Evolutionary conservation across 2,113 vertebrate genomes (phyloP).

Genomic region (Seriola quinqueradiata): DNA sequence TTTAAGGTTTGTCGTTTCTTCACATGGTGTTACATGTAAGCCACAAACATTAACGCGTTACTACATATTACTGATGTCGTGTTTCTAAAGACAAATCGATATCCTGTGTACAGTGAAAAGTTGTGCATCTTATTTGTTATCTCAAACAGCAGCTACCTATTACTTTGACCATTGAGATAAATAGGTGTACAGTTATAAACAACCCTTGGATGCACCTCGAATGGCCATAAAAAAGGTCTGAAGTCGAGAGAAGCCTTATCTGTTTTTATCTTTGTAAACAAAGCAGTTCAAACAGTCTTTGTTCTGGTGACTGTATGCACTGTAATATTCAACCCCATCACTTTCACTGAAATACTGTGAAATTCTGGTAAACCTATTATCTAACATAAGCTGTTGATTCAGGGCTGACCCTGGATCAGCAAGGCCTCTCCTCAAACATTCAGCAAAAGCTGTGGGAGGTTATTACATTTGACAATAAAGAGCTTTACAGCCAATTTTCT

Average conservation of each 20-base stretch:
- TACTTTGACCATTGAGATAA: neutral
- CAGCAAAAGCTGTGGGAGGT: slow-evolving; percentile 18
- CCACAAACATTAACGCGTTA: neutral
- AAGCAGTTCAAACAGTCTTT: slow-evolving; percentile 62
- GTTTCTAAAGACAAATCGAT: slow-evolving; percentile 5
- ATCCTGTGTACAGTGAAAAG: neutral
- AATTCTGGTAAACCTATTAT: slow-evolving; percentile 67
- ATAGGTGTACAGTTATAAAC: neutral
- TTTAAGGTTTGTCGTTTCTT: neutral
- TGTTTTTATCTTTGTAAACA: slow-evolving; percentile 71
- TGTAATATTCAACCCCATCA: slow-evolving; percentile 47
- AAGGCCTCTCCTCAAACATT: slow-evolving; percentile 59
- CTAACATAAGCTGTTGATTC: slow-evolving; percentile 70
- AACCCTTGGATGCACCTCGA: neutral
- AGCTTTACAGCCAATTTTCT: neutral
- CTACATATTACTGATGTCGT: neutral
- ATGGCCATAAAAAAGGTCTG: slow-evolving; percentile 49
- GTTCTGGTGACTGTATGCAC: slow-evolving; percentile 38
- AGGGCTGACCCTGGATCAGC: slow-evolving; percentile 61
- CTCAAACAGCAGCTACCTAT: slow-evolving; percentile 1
- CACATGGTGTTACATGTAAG: neutral
- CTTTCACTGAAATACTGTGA: slow-evolving; percentile 60
- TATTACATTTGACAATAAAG: slow-evolving; percentile 10
- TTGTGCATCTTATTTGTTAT: slow-evolving; percentile 13
- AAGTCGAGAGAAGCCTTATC: slow-evolving; percentile 57